A percentile compares a stretch with the other conserved stretches of the same genome.
phyloP scores from a whole-genome alignment of 2,113 vertebrate genomes.

The Mellivora capensis region DNA sequence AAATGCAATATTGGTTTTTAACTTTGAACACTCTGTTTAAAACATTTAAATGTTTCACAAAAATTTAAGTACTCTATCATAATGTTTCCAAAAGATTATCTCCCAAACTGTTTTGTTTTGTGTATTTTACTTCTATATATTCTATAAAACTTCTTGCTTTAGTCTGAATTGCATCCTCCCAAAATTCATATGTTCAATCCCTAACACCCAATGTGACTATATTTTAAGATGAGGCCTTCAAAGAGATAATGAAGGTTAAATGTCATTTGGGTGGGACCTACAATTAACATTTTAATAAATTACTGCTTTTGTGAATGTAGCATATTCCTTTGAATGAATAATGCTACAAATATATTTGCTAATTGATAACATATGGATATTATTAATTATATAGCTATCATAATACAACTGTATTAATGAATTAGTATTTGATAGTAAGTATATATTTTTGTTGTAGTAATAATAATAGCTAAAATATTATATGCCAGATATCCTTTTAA shows the following conservation, averaged over 20 bases:
- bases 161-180: not conserved
- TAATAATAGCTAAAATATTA: not conserved
- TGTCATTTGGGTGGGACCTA: accelerated
- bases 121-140: not conserved
- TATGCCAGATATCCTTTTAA: not conserved
- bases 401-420: not conserved
- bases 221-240: not conserved
- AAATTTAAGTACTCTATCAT: not conserved
- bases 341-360: not conserved
- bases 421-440: not conserved
- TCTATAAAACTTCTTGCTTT: not conserved
- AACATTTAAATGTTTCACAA: not conserved
- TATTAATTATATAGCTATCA: not conserved
- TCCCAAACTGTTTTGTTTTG: not conserved
- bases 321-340: not conserved
- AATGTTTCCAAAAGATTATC: not conserved
- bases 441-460: not conserved
- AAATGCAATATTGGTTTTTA: not conserved
- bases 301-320: not conserved
- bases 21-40: not conserved
- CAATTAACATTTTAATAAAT: not conserved
- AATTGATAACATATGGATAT: not conserved
- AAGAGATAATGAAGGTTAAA: not conserved
- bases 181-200: not conserved
- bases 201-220: not conserved